phyloP scores from a whole-genome alignment of 92 coral and sea anemone species.

The Heliopora coerulea region DNA sequence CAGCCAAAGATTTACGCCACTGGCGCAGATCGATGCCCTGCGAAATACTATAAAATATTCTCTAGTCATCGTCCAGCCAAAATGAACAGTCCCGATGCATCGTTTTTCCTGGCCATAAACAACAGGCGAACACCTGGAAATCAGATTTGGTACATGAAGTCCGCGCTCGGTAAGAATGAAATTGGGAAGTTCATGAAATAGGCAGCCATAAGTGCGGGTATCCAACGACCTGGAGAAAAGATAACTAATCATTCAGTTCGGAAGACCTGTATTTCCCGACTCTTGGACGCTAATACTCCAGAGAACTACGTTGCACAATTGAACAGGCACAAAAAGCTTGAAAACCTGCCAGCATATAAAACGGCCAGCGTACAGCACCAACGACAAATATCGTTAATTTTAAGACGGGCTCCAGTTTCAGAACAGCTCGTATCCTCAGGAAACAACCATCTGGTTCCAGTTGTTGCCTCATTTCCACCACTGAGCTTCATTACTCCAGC shows the following conservation, averaged over 20 bases:
- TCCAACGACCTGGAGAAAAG: slow-evolving; percentile 28
- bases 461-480: background rate
- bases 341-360: slow-evolving; percentile 41
- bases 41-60: slow-evolving; percentile 43
- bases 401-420: background rate
- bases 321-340: slow-evolving; percentile 36
- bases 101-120: slow-evolving; percentile 52
- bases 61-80: slow-evolving; percentile 54
- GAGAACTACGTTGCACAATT: slow-evolving; percentile 44
- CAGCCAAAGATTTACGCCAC: slow-evolving; percentile 57
- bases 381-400: slow-evolving; percentile 28
- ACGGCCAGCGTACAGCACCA: slow-evolving; percentile 40
- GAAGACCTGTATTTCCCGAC: slow-evolving; percentile 42
- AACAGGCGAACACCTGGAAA: slow-evolving; percentile 6
- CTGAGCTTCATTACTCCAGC: too few species aligned
- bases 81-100: slow-evolving; percentile 57
- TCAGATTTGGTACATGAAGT: slow-evolving; percentile 34
- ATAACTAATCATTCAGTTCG: slow-evolving; percentile 25
- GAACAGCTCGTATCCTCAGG: background rate
- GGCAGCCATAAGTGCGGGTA: slow-evolving; percentile 42
- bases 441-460: too few species aligned
- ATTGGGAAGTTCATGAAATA: slow-evolving; percentile 26
- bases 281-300: slow-evolving; percentile 43
- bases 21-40: slow-evolving; percentile 48
- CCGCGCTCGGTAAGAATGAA: slow-evolving; percentile 30